phyloP scores from a whole-genome alignment of 2,113 vertebrate genomes.

The Dipodomys spectabilis region DNA sequence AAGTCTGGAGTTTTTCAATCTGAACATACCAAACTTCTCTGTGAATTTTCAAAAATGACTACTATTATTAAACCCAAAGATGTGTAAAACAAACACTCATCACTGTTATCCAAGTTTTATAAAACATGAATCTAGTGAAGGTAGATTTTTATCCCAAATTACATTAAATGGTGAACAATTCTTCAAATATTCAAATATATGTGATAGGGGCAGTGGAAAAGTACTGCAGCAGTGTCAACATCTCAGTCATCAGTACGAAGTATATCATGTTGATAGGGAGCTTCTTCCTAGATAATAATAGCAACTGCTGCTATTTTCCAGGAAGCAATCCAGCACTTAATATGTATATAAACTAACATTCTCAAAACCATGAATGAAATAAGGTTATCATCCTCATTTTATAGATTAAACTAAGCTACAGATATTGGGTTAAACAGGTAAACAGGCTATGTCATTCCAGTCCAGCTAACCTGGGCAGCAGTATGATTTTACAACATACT shows the following conservation, averaged over 20 bases:
- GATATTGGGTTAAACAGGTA: background rate
- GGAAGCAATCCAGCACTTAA: background rate
- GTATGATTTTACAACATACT: too few species aligned
- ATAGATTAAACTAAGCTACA: background rate
- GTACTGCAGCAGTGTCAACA: background rate
- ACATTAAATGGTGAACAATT: background rate
- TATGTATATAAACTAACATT: background rate
- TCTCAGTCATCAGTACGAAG: background rate
- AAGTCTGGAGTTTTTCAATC: background rate
- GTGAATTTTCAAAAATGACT: slow-evolving; percentile 25
- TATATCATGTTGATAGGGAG: background rate
- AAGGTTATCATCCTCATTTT: background rate
- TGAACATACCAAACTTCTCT: background rate
- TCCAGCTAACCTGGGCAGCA: too few species aligned
- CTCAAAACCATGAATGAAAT: background rate
- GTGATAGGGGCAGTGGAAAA: background rate
- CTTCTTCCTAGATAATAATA: background rate
- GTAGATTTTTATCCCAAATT: background rate
- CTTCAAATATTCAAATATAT: background rate
- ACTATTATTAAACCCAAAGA: background rate
- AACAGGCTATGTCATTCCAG: too few species aligned
- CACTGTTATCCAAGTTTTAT: too few species aligned
- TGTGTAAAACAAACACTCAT: background rate
- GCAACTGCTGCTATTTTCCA: background rate
- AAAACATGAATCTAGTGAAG: too few species aligned